Conservation (phyloP, 1,140 invertebrate species). For the Drosophila orosa region DNA sequence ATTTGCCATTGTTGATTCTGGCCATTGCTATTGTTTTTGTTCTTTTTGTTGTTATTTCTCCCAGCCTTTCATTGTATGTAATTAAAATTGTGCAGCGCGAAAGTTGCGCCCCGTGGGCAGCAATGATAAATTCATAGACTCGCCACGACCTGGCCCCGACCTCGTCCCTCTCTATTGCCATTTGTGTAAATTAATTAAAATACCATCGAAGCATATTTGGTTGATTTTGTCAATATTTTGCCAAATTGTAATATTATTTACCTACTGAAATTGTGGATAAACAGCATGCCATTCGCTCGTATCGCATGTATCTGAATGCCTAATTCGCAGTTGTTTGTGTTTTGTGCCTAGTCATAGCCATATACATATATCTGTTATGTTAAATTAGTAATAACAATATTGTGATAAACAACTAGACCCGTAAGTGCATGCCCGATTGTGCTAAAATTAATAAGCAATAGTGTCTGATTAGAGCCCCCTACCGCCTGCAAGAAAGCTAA, state of each 20-base stretch:
- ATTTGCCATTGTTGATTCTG: conserved; percentile 47
- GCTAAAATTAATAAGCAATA: conserved; percentile 34
- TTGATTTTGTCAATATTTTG: conserved; percentile 51
- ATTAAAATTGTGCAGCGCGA: conserved; percentile 63
- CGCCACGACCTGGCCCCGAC: neutral
- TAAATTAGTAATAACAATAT: conserved; percentile 53
- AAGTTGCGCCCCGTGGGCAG: conserved; percentile 33
- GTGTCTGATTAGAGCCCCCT: conserved; percentile 44
- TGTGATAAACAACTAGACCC: conserved; percentile 50
- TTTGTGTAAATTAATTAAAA: conserved; percentile 69
- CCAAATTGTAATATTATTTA: conserved; percentile 55
- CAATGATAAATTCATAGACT: conserved; percentile 57
- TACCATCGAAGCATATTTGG: conserved; percentile 28
- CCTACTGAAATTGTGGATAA: conserved; percentile 37
- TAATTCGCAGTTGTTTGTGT: conserved; percentile 39
- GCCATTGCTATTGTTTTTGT: conserved; percentile 29
- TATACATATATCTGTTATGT: conserved; percentile 34
- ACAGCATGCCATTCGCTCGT: conserved; percentile 31
- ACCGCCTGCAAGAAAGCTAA: conserved; percentile 65
- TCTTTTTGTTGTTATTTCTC: conserved; percentile 31
- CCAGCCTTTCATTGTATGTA: conserved; percentile 55
- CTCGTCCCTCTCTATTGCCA: neutral
- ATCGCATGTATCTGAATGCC: conserved; percentile 56
- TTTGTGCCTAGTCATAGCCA: conserved; percentile 26
- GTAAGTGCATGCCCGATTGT: conserved; percentile 69